Percentiles rank a stretch among this genome's conserved stretches.
Conservation (phyloP, 1,140 invertebrate genomes). For the Drosophila neocordata region DNA sequence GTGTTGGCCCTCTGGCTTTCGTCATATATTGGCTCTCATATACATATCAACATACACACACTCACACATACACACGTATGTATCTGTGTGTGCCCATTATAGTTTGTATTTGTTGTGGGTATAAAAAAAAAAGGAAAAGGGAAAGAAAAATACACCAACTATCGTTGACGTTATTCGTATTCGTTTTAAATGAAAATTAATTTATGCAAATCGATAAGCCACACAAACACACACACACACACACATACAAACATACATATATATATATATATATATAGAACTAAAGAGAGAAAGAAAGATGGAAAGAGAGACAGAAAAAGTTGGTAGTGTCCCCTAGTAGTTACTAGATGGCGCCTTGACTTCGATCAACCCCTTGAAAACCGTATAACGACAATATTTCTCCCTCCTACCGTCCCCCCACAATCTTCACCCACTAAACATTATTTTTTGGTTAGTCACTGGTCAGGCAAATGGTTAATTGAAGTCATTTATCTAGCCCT, state of each 20-base stretch:
- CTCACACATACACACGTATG: conserved; percentile 2
- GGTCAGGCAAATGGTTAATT: conserved; percentile 74
- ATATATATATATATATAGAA: too few relatives aligned
- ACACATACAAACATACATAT: neutral
- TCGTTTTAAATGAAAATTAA: conserved; percentile 81
- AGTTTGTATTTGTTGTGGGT: conserved; percentile 42
- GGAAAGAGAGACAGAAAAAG: neutral
- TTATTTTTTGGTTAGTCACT: conserved; percentile 73
- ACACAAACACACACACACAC: conserved; percentile 10
- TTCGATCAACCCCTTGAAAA: conserved; percentile 12
- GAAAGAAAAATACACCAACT: conserved; percentile 40
- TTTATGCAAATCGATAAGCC: conserved; percentile 79
- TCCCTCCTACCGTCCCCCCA: conserved; percentile 21
- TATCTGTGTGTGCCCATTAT: conserved; percentile 51
- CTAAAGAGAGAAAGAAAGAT: too few relatives aligned
- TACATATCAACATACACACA: conserved; percentile 34
- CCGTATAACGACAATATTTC: conserved; percentile 18
- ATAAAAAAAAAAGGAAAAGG: neutral
- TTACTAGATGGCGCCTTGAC: conserved; percentile 33
- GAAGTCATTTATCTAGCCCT: conserved; percentile 78
- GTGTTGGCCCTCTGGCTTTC: conserved; percentile 55
- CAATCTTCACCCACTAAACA: conserved; percentile 13
- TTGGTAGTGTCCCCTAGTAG: conserved; percentile 6
- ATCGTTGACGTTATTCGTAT: conserved; percentile 75
- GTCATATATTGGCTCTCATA: conserved; percentile 70